Base-by-base conservation (phyloP, 2,888 invertebrate genomes). In the Pantelozetes paolii region DNA sequence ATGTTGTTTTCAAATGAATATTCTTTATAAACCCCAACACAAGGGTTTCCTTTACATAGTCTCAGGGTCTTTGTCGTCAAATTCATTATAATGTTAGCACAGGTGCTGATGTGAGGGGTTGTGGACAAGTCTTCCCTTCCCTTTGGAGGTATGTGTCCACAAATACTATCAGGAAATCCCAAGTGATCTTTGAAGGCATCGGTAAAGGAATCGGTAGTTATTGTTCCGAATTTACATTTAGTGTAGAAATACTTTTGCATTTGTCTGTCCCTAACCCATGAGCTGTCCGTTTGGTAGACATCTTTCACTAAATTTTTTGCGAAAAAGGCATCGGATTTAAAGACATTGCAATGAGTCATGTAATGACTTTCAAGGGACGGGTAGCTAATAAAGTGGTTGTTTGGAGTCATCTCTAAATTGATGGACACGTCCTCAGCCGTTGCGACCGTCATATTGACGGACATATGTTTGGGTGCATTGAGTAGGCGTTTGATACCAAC, bases 331-430 rank as follows among this genome's bases (percentile, higher is more conserved):
- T 57, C 5, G 3, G 57, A 57, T 26, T 26, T 57, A 13, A 57
- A 57, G 57, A 3, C 23, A 57, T 57, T 57, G 13, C 23, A 3
- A 23, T 57, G 57, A 6, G 57, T 57, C 26, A 57, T 5, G 23
- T 11, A 26, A 8, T 57, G 20, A 8, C 3, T 23, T 6, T 57
- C 26, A 5, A 23, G 8, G 18, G 57, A 8, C 23, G 57, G 57
- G 23, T 57, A 57, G 23, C 5, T 26, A 26, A 57, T 3, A 28
- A 57, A 57, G 23, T 23, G 3, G 18, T 57, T 5, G 28, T n/a
- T 57, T n/a, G 57, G 57, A 3, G 57, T 23, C 57, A 57, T 26
- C 28, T 57, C 57, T 23, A 57, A 6, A 57, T 57, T 57, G 26
- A 57, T 8, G 2, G 26, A 9, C 23, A 6, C 20, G 20, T 23